These are phyloP conservation scores for Drosophila quinaria DNA, from an alignment of 2,888 invertebrate species.

Conservation along the genomic window DNA sequence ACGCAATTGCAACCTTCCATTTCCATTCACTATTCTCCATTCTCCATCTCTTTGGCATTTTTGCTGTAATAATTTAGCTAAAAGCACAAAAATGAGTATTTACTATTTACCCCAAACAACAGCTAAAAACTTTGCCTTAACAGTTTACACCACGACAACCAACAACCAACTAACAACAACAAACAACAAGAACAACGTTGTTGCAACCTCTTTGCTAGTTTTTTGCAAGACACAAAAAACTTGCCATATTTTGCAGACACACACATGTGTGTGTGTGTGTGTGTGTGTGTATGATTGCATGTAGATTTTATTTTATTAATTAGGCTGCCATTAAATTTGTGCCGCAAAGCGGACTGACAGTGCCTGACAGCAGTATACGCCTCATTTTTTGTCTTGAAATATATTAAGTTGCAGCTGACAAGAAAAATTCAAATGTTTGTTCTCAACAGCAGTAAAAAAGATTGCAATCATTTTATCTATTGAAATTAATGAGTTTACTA, in stretches of 20 bases:
- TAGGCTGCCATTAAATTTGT: conserved; percentile 81
- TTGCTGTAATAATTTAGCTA: conserved; percentile 60
- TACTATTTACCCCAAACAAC: conserved; percentile 48
- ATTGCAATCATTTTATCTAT: too few species aligned
- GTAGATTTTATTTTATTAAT: conserved; percentile 79
- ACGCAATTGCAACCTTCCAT: conserved; percentile 34
- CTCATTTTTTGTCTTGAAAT: neutral
- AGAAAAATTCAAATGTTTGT: neutral
- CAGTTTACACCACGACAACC: conserved; percentile 16
- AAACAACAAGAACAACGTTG: neutral
- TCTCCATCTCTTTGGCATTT: conserved; percentile 2
- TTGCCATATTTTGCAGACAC: conserved; percentile 36
- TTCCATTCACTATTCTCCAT: neutral
- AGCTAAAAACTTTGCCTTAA: conserved; percentile 44
- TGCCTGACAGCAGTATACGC: conserved; percentile 3
- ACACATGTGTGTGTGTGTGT: neutral
- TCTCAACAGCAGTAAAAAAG: neutral
- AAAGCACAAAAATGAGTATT: conserved; percentile 54
- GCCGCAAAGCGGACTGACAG: conserved; percentile 27
- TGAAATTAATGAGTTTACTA: too few species aligned
- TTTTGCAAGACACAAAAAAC: conserved; percentile 15
- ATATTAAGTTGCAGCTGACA: neutral
- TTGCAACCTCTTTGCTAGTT: neutral
- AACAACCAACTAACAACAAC: conserved; percentile 3
- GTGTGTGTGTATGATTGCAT: conserved; percentile 22